Base-by-base conservation (phyloP, 1,140 invertebrate species). In the Drosophila bipectinata region DNA sequence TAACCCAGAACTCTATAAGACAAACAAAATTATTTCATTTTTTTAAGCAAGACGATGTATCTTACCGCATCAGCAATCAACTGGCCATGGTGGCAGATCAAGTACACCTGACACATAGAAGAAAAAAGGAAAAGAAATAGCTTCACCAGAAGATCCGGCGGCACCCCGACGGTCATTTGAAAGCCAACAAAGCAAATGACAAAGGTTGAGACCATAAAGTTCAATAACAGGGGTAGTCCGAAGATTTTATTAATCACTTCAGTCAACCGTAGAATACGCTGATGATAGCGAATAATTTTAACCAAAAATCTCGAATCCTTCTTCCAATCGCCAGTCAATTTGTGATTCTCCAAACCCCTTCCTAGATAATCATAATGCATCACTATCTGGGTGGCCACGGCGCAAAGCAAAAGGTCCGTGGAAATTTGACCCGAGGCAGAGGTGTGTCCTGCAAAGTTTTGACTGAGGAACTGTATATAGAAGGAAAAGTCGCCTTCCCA, bases 121-220 rank as follows among this genome's bases (percentile, higher is more conserved):
- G 79, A 83, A 2, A 87, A 64, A 0, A 90, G 53, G 26, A 77
- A 90, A 18, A 90, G n/a, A 0, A 28, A 47, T 18, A 87, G 63
- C 5, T 90, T 90, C 15, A 90, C 32, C 64, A 88, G 44, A 6
- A 74, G 15, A 8, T 80, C 82, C 1, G 78, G 72, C 10, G 62
- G 34, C 8, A 82, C 76, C 0, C 85, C 85, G 14, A 90, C 72
- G 0, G 79, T 85, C 78, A 90, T 83, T 45, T 90, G 87, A 18
- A 90, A 90, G 4, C 87, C 88, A 26, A 90, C 87, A 58, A 90
- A 90, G 18, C 87, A 90, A 9, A 90, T 87, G 28, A 90, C 82
- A 66, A 90, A 90, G 0, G 85, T 83, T 0, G 87, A 90, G 14
- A 90, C 77, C 48, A 83, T 54, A 26, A 90, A 90, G 55, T 90